Conservation (phyloP, 1,140 invertebrate genomes). For the Zaprionus inermis region DNA sequence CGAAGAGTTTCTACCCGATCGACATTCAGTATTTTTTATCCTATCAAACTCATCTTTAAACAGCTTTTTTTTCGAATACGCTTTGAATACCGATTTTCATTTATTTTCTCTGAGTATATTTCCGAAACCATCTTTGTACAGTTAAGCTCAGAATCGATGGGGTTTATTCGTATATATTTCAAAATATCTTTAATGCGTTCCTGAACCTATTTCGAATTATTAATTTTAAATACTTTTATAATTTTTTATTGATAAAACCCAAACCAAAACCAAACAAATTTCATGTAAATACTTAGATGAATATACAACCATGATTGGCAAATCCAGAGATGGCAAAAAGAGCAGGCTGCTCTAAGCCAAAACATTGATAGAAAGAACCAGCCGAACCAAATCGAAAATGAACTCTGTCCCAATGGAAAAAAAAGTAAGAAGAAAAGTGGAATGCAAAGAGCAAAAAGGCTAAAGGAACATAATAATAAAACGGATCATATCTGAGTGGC, state of each 20-base stretch:
- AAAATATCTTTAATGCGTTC: constrained; percentile 6
- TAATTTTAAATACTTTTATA: constrained; percentile 53
- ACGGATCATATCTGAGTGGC: constrained; percentile 26
- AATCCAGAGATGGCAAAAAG: constrained; percentile 83
- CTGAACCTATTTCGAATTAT: constrained; percentile 26
- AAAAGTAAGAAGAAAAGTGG: constrained; percentile 4
- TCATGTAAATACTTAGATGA: constrained; percentile 83
- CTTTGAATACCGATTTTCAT: constrained; percentile 4
- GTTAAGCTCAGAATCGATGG: background rate
- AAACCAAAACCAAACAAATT: constrained; percentile 58
- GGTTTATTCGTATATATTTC: constrained; percentile 15
- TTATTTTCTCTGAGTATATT: background rate
- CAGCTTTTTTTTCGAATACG: constrained; percentile 11
- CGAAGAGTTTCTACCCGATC: constrained; percentile 5
- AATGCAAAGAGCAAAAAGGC: constrained; percentile 24
- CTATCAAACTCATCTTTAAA: constrained; percentile 21
- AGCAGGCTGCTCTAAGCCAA: constrained; percentile 81
- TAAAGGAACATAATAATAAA: constrained; percentile 6
- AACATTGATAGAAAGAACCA: constrained; percentile 19
- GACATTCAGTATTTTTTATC: background rate
- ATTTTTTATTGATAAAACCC: constrained; percentile 51
- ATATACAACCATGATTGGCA: constrained; percentile 84
- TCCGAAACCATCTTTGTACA: constrained; percentile 11
- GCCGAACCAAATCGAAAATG: constrained; percentile 21
- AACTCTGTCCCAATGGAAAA: constrained; percentile 13